Conservation (phyloP, 2,797 vertebrate species). For the Euthynnus affinis region DNA sequence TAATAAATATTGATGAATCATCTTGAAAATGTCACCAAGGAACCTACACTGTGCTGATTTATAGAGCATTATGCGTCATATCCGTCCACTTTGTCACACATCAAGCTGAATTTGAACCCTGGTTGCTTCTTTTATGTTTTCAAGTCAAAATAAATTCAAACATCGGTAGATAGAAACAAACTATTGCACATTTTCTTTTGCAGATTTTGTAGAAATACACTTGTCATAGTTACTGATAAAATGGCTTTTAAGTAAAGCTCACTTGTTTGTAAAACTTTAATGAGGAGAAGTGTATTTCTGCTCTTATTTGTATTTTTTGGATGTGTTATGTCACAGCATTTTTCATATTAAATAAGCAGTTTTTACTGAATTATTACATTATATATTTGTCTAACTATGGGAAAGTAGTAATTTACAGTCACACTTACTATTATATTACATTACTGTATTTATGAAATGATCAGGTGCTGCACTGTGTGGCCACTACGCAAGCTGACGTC, state of each 20-base stretch:
- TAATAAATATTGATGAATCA: not conserved
- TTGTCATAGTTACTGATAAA: too few relatives aligned
- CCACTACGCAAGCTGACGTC: not conserved
- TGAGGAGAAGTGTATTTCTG: too few relatives aligned
- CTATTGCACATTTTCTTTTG: too few relatives aligned
- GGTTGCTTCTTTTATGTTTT: not conserved
- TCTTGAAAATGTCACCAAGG: not conserved
- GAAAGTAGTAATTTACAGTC: not conserved
- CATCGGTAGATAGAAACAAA: not conserved
- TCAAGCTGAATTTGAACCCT: not conserved
- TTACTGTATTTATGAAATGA: conserved; percentile 17
- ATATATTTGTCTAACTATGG: not conserved
- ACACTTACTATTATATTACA: not conserved
- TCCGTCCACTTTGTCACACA: not conserved
- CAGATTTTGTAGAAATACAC: too few relatives aligned
- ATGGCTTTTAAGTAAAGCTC: too few relatives aligned
- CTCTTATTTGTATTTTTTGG: too few relatives aligned
- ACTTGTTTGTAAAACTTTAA: too few relatives aligned
- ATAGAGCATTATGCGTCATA: not conserved
- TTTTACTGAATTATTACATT: not conserved
- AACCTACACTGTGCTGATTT: not conserved
- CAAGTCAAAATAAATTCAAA: not conserved
- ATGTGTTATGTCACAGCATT: too few relatives aligned
- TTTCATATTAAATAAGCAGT: too few relatives aligned
- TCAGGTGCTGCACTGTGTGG: not conserved